Evolutionary conservation across 1,140 invertebrate genomes (phyloP), one percentile per base, ranked within the genome.

Genomic region (Sinonovacula constricta): DNA sequence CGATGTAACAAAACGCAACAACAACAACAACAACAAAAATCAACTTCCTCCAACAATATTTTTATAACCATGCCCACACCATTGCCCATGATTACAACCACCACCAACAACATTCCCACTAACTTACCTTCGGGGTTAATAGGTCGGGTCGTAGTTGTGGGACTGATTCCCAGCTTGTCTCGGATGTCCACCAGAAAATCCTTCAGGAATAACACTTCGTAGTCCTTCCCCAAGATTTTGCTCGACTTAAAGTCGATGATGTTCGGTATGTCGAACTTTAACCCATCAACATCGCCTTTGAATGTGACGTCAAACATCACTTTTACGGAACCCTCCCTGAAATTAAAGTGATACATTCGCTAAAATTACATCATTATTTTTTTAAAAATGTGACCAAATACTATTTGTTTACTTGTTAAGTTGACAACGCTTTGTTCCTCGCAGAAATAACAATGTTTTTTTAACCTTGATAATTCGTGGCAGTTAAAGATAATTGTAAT

Each of bases 231-330:
- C 5, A 62, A 57, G 10, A n/a, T 70, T 54, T 34, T 60, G 12
- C 22, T 62, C 5, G 75, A 51, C 24, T 63, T 63, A 18, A 34
- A 26, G n/a, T 63, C 56, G 36, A 78, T 67, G 15, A 78, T 68
- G 22, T 28, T 51, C 5, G 75, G 75, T 31, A 78, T 78, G 28
- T 78, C 75, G 24, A 78, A 36, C 30, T 60, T 51, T 3, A 78
- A 33, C 33, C 59, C 75, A 0, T 68, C 33, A 15, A 68, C 14
- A 15, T 69, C 56, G 3, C 66, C 66, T 45, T 36, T 26, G 51
- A 78, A 78, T 28, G 33, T 45, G 51, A 78, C 53, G 22, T 78
- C 65, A 39, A 69, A 78, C 22, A 33, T 24, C 5, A 78, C 63
- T 12, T 69, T 70, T 22, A 78, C 75, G 1, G 75, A 59, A 15